Evolutionary conservation across 2,888 invertebrate genomes (phyloP), one percentile per base, ranked within the genome.

Genomic region (Scaeva pyrastri): DNA sequence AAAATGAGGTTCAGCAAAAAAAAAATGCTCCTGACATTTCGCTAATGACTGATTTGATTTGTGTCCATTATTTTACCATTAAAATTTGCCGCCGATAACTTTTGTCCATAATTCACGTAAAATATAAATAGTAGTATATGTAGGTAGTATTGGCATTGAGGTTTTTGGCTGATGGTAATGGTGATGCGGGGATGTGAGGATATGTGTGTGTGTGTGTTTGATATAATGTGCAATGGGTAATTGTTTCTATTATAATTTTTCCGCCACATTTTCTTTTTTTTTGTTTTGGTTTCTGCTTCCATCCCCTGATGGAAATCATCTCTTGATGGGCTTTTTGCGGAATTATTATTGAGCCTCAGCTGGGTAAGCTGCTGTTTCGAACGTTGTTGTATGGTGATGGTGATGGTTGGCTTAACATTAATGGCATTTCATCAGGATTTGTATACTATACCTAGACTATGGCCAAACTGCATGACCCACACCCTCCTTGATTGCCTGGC

Each of bases 11-110:
- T 23, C 70, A n/a, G n/a, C n/a, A 70, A 66, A 68, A 77, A 58
- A 66, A 64, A 88, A 88, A 74, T 89, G 89, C 85, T 88, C 83
- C 76, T 89, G 89, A 88, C 89, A 89, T 88, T 82, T 88, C 88
- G 85, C 89, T 89, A 89, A 89, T 89, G 88, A 88, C 88, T 88
- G 89, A 88, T 89, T 88, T 89, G 89, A 89, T 89, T 88, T 89
- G 89, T 88, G 89, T 89, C 88, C 89, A 89, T 89, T 88, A 88
- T 83, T 87, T 71, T 82, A 75, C 84, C 86, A 89, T 87, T 89
- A 82, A 84, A 88, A 82, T 87, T 41, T 60, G 73, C 86, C 81
- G 74, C 86, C 77, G 86, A 77, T 81, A 81, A 77, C 70, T 64
- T 77, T 78, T 81, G 81, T 78, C 74, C 77, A 78, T 81, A 81